Evolutionary conservation across 2,797 vertebrate species (phyloP).

Genomic region (Ceyx erithaca): DNA sequence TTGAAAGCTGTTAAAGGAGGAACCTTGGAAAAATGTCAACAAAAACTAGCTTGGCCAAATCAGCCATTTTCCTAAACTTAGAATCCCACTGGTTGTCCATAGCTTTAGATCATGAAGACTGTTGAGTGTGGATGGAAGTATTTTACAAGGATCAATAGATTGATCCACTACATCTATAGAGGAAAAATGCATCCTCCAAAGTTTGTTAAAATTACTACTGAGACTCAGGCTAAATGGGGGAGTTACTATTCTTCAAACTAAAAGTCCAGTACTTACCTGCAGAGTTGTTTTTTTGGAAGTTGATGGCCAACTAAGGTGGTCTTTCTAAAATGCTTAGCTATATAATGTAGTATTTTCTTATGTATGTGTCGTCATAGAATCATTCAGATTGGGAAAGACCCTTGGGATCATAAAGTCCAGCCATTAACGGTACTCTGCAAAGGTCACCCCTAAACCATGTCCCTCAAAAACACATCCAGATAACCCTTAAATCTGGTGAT

Average conservation of each 20-base stretch:
- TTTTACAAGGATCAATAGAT: neutral
- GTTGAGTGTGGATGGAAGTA: neutral
- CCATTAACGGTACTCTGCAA: too few relatives aligned
- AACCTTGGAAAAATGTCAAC: neutral
- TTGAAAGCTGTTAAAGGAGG: neutral
- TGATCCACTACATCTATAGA: neutral
- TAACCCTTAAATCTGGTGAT: too few relatives aligned
- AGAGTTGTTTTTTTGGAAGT: neutral
- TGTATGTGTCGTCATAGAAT: neutral
- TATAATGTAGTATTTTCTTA: neutral
- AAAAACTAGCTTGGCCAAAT: neutral
- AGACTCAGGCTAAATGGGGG: neutral
- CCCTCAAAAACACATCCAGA: too few relatives aligned
- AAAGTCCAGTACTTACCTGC: neutral
- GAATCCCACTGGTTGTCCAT: neutral
- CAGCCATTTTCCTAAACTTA: neutral
- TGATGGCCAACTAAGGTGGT: neutral
- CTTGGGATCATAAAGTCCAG: too few relatives aligned
- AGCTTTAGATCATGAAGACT: neutral
- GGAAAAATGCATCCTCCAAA: neutral
- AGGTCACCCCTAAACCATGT: too few relatives aligned
- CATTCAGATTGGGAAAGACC: too few relatives aligned
- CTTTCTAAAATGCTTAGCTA: constrained; percentile 11
- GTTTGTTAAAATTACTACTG: neutral
- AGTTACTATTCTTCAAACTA: neutral